phyloP scores from a whole-genome alignment of 2,113 vertebrate species.

The Chaetorhynchus papuensis region DNA sequence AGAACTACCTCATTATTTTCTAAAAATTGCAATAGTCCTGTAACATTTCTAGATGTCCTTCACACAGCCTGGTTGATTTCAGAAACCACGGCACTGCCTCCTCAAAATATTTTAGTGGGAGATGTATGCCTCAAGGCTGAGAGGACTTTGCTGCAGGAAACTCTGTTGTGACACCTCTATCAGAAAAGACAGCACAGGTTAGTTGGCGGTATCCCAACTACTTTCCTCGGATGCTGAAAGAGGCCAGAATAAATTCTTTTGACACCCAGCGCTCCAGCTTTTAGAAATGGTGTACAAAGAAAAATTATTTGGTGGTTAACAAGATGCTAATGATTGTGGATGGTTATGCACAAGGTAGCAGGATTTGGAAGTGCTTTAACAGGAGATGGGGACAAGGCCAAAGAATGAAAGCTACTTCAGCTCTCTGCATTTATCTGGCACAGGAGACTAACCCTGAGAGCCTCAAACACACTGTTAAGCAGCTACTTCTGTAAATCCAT shows the following conservation, averaged over 20 bases:
- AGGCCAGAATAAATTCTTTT: background rate
- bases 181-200: constrained; percentile 2
- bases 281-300: background rate
- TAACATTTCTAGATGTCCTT: background rate
- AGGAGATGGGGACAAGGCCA: background rate
- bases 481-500: background rate
- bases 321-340: background rate
- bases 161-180: background rate
- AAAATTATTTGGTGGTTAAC: background rate
- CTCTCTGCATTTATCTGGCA: background rate
- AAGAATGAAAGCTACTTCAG: background rate
- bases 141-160: background rate
- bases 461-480: rapidly evolving
- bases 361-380: background rate
- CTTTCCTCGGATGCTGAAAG: background rate
- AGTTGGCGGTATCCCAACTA: background rate
- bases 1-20: background rate
- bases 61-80: background rate
- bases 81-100: background rate
- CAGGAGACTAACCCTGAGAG: background rate
- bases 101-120: background rate
- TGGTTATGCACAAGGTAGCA: background rate
- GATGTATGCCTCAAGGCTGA: background rate
- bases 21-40: background rate
- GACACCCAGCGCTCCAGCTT: background rate